phyloP scores from a whole-genome alignment of 1,140 invertebrate genomes.

The Plectus sambesii region DNA sequence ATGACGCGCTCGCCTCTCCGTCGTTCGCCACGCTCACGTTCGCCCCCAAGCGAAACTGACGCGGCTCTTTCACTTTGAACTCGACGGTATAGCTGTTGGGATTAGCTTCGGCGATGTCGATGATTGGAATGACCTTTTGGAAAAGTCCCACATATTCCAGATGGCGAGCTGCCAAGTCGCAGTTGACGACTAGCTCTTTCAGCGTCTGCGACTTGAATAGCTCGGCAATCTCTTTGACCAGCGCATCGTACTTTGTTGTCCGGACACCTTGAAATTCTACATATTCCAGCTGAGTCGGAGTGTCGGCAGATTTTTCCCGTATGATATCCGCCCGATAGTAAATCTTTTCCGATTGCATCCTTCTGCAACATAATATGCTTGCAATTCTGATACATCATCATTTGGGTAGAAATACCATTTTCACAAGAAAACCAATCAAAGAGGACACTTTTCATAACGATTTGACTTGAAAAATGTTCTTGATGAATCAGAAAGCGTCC shows the following conservation, averaged over 20 bases:
- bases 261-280: conserved; percentile 36
- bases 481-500: too few species aligned
- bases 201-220: conserved; percentile 31
- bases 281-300: conserved; percentile 24
- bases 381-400: too few species aligned
- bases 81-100: conserved; percentile 30
- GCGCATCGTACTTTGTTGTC: conserved; percentile 34
- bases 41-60: conserved; percentile 26
- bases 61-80: conserved; percentile 37
- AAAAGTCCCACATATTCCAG: conserved; percentile 39
- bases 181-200: conserved; percentile 36
- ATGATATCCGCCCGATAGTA: too few species aligned
- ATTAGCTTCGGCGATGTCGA: conserved; percentile 25
- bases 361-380: too few species aligned
- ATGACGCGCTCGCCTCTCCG: conserved; percentile 35
- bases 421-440: too few species aligned
- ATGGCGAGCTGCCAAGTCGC: conserved; percentile 32
- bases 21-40: conserved; percentile 36
- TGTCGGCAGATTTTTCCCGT: too few species aligned
- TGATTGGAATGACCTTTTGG: conserved; percentile 30
- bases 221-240: conserved; percentile 36
- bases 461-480: too few species aligned
- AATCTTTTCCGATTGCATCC: too few species aligned
- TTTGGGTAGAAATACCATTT: too few species aligned
- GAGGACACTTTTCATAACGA: too few species aligned